Percentiles rank a stretch among this genome's conserved stretches.
phyloP scores from a whole-genome alignment of 2,113 vertebrate genomes.

The Brachyistius frenatus region DNA sequence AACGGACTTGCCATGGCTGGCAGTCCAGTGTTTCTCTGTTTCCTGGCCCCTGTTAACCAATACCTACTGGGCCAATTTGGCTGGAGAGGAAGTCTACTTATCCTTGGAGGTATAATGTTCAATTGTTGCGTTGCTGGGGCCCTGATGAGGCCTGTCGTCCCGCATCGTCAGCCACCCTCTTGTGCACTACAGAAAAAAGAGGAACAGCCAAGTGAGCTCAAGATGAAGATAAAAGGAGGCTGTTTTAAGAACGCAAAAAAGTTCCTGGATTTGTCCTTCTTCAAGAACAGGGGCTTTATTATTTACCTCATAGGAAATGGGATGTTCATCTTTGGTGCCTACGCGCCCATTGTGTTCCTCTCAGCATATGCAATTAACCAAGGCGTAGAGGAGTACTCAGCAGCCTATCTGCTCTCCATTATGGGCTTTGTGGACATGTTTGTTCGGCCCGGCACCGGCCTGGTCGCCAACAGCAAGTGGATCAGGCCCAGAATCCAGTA shows the following conservation, averaged over 20 bases:
- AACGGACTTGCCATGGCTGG: constrained; percentile 89
- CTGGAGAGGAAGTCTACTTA: constrained; percentile 89
- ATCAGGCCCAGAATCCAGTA: constrained; percentile 86
- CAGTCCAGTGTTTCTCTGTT: constrained; percentile 86
- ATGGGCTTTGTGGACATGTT: constrained; percentile 87
- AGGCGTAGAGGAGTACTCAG: constrained; percentile 84
- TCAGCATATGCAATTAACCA: constrained; percentile 83
- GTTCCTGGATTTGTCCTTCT: constrained; percentile 86
- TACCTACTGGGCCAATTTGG: constrained; percentile 85
- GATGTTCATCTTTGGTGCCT: constrained; percentile 87
- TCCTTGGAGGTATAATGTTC: constrained; percentile 87
- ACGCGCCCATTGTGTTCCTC: constrained; percentile 88
- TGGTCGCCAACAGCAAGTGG: constrained; percentile 86
- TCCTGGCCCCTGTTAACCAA: constrained; percentile 87
- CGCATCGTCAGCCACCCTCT: not conserved
- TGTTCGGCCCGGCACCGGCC: constrained; percentile 82
- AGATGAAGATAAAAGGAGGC: constrained; percentile 39
- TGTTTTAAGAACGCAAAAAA: constrained; percentile 75
- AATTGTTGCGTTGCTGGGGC: constrained; percentile 89
- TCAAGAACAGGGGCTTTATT: constrained; percentile 87
- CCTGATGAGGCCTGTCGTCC: constrained; percentile 85
- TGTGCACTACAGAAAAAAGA: not conserved
- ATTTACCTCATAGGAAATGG: constrained; percentile 88
- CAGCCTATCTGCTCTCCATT: constrained; percentile 86
- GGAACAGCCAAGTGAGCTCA: constrained; percentile 10